These are phyloP conservation scores for Eulemur albifrons DNA, from an alignment of 2,797 vertebrate genomes.

Conservation along the genomic window DNA sequence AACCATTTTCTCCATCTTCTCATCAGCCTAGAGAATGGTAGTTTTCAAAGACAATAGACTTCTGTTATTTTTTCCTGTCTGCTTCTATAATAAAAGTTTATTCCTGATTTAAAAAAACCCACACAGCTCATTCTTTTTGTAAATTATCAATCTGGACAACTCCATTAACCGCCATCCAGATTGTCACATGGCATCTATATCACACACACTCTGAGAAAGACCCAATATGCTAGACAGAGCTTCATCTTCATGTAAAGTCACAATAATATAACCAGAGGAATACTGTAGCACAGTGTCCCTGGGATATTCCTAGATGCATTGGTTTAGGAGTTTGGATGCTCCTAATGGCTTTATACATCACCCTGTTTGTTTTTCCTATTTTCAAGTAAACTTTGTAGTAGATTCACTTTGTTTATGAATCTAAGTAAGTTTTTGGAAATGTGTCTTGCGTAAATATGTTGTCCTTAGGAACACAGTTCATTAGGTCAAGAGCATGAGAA, in stretches of 20 bases:
- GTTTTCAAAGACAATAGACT: background rate
- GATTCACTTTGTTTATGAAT: background rate
- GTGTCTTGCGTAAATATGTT: background rate
- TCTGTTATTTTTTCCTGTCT: background rate
- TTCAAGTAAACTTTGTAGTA: background rate
- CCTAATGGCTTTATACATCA: background rate
- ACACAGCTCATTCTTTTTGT: background rate
- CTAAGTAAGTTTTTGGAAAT: background rate
- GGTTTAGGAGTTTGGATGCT: background rate
- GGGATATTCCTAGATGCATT: background rate
- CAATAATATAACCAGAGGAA: background rate
- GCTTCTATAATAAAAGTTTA: background rate
- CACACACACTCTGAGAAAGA: background rate
- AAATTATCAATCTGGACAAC: background rate
- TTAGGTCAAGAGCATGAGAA: background rate
- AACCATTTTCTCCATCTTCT: background rate
- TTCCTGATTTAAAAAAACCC: background rate
- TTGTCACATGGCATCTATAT: background rate
- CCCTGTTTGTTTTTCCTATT: background rate
- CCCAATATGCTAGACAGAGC: background rate
- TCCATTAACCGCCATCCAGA: background rate
- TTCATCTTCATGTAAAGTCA: background rate
- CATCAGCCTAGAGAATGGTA: background rate
- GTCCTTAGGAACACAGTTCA: constrained; percentile 28
- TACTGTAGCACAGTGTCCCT: background rate